These are phyloP conservation scores for Hippocampus mohnikei DNA, from an alignment of 2,113 vertebrate species.

Conservation along the genomic window DNA sequence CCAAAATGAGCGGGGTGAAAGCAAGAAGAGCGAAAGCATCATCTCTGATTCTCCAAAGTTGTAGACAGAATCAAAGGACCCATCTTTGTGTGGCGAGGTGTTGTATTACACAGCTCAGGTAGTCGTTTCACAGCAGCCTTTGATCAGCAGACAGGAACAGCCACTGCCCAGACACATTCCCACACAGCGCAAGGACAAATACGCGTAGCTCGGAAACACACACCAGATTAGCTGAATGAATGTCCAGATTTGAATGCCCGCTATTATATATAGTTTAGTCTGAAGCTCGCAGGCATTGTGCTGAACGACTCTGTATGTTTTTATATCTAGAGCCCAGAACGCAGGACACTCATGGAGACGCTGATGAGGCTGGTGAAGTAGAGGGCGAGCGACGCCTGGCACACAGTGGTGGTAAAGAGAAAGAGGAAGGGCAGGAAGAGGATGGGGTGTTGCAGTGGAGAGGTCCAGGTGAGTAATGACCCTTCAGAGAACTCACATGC, in stretches of 20 bases:
- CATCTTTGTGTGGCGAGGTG: constrained; percentile 31
- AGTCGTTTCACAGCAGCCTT: constrained; percentile 38
- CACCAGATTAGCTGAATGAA: neutral
- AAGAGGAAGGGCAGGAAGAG: constrained; percentile 51
- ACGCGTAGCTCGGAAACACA: constrained; percentile 2
- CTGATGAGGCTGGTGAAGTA: constrained; percentile 59
- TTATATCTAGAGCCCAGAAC: constrained; percentile 59
- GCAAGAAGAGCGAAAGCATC: constrained; percentile 10
- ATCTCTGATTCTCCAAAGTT: constrained; percentile 18
- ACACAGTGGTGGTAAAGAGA: constrained; percentile 46
- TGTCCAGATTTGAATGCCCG: neutral
- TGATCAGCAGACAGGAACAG: constrained; percentile 62
- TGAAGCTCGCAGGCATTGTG: neutral
- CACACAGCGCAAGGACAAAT: constrained; percentile 2
- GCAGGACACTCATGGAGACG: constrained; percentile 51
- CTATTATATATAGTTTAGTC: neutral
- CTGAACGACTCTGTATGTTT: constrained; percentile 1
- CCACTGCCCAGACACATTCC: constrained; percentile 16
- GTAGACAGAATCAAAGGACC: constrained; percentile 33
- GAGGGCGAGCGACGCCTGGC: constrained; percentile 32
- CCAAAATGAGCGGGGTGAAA: neutral
- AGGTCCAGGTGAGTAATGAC: constrained; percentile 78
- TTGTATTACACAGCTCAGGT: constrained; percentile 43
- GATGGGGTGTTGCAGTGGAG: constrained; percentile 69
- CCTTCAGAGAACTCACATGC: neutral